Conservation (phyloP, 2,797 vertebrate species). For the Ambastaia sidthimunki region DNA sequence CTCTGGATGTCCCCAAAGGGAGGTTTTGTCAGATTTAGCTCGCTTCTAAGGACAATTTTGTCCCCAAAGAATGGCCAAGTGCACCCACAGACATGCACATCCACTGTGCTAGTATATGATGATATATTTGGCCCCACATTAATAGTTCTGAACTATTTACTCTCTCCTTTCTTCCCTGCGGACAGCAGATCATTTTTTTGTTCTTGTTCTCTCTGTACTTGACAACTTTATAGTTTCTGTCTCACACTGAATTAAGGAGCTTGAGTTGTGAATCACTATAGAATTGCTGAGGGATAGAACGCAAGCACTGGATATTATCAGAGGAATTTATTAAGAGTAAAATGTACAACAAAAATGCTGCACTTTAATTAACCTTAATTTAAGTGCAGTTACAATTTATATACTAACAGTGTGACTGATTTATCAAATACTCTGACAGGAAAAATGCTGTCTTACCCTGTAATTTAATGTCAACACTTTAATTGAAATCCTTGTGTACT, state of each 20-base stretch:
- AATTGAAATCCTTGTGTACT: not conserved
- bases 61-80: not conserved
- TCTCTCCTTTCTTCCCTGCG: not conserved
- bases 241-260: not conserved
- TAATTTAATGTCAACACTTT: conserved; percentile 29
- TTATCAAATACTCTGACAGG: not conserved
- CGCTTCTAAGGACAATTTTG: not conserved
- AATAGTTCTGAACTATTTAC: conserved; percentile 10
- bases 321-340: conserved; percentile 4
- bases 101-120: not conserved
- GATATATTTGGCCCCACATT: not conserved
- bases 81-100: not conserved
- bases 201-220: conserved; percentile 6
- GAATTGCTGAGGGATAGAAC: conserved; percentile 17
- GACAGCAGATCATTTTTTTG: not conserved
- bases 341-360: not conserved
- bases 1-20: not conserved
- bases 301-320: not conserved
- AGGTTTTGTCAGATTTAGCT: not conserved
- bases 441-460: not conserved
- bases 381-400: conserved; percentile 7
- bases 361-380: conserved; percentile 28
- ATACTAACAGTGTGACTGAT: not conserved
- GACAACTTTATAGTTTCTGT: conserved; percentile 23
- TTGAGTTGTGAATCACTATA: conserved; percentile 11